Evolutionary conservation across 2,888 invertebrate species (phyloP).

Genomic region (Camponotus fellah): DNA sequence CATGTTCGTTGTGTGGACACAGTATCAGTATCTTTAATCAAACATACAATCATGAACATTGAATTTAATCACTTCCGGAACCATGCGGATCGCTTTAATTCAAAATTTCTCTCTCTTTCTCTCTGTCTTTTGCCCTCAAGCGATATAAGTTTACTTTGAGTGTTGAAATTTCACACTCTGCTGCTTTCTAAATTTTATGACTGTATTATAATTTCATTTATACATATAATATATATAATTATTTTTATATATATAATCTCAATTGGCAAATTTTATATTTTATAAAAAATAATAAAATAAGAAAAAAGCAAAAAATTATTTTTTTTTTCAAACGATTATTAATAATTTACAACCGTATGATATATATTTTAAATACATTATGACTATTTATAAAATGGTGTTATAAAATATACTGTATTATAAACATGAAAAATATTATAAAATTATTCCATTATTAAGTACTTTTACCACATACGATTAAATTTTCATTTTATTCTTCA

Average conservation of each 20-base stretch:
- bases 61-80: constrained; percentile 18
- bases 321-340: background rate
- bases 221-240: too few species aligned
- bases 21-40: background rate
- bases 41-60: background rate
- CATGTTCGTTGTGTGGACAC: background rate
- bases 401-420: constrained; percentile 5
- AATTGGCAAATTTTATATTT: background rate
- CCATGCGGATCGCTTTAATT: constrained; percentile 6
- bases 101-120: background rate
- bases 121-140: background rate
- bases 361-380: background rate
- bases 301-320: background rate
- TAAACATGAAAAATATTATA: background rate
- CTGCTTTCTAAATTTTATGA: background rate
- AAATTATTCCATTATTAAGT: background rate
- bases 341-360: background rate
- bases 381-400: background rate
- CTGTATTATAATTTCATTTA: background rate
- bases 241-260: background rate
- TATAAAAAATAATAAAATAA: background rate
- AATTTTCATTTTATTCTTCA: background rate
- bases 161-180: background rate
- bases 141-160: background rate
- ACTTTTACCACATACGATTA: background rate